Evolutionary conservation across 2,888 invertebrate genomes (phyloP), one percentile per base, ranked within the genome.

Genomic region (Alviniconcha strummeri): DNA sequence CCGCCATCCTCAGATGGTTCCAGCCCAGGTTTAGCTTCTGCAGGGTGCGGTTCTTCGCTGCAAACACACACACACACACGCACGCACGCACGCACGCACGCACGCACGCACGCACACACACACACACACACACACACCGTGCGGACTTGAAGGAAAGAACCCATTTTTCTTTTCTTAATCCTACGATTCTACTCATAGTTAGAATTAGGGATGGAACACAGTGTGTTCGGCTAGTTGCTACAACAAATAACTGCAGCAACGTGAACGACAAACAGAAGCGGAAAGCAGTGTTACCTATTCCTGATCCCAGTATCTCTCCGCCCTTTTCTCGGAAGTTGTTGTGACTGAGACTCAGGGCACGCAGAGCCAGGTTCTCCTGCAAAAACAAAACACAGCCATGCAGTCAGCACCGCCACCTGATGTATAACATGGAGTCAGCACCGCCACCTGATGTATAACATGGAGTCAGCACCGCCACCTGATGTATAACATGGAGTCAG

Each of bases 1-100:
- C 91, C 80, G 85, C 85, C 83, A 90, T 85, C 78, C 91, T 84
- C 9, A 91, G 87, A 85, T 91, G 91, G 82, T 91, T 91, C 91
- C 91, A 91, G 80, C 91, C 91, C 11, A 91, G 86, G 85, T 91
- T 90, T 60, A 91, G 81, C 6, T 87, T 87, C 72, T 87, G 85
- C 55, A 91, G 82, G 55, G 88, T 88, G 76, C 89, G 88, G 82
- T 91, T 91, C 15, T 86, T 87, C 5, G 86, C 90, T 90, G 85
- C 54, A 86, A 83, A 55, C 71, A 83, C 79, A 7, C 15, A 78
- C 1, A 8, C 9, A 54, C 72, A 79, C 64, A 64, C 64, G 4
- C 36, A 36, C 36, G 3, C 36, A 36, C 36, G 3, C 36, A 36
- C 36, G 3, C 36, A 64, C 64, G 4, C 11, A 9, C 64, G 4